Evolutionary conservation across 1,140 invertebrate genomes (phyloP).

Genomic region (Lepidostoma basale): DNA sequence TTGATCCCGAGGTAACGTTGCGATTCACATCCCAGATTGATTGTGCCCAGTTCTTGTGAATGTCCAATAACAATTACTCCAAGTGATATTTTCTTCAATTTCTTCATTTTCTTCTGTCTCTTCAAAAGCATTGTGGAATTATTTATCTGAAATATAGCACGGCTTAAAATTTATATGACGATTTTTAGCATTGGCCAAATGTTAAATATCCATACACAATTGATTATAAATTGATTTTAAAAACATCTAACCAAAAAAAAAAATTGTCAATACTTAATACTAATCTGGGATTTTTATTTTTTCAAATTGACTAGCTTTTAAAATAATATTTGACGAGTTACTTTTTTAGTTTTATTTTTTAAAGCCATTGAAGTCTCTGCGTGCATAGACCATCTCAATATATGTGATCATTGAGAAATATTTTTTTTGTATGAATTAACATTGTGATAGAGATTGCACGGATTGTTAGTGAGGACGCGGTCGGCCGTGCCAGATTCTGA

Average conservation of each 20-base stretch:
- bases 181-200: neutral
- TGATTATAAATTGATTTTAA: neutral
- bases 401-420: constrained; percentile 24
- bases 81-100: neutral
- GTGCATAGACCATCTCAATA: constrained; percentile 20
- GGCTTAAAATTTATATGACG: constrained; percentile 1
- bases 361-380: neutral
- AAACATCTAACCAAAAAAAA: constrained; percentile 11
- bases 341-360: too few species aligned
- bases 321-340: too few species aligned
- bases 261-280: neutral
- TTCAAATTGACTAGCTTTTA: neutral
- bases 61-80: neutral
- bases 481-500: neutral
- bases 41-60: neutral
- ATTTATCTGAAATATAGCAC: neutral
- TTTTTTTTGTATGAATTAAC: constrained; percentile 11
- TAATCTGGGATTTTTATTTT: constrained; percentile 7
- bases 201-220: neutral
- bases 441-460: constrained; percentile 23
- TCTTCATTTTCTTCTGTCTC: neutral
- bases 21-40: neutral
- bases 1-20: neutral
- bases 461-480: neutral
- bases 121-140: neutral